Conservation (phyloP, 2,797 vertebrate genomes). For the Champsocephalus gunnari region DNA sequence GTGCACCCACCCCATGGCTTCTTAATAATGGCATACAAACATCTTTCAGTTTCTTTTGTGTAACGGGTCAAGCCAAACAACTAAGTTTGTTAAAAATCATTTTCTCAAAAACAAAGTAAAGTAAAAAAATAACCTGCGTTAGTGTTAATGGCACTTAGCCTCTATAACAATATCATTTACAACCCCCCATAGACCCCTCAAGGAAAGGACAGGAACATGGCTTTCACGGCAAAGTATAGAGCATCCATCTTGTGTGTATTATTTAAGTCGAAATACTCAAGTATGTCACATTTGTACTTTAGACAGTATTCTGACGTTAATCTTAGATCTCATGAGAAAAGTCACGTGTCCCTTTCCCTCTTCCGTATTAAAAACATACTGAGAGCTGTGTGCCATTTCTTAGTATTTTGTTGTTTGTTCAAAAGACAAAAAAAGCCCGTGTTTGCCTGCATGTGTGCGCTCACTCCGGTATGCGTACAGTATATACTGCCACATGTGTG, state of each 20-base stretch:
- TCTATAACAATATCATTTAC: conserved; percentile 83
- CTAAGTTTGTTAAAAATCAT: no score
- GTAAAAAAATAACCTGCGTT: conserved; percentile 47
- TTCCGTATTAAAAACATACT: no score
- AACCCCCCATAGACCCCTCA: conserved; percentile 78
- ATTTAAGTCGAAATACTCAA: conserved; percentile 43
- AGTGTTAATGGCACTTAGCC: conserved; percentile 81
- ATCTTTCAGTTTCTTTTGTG: no score
- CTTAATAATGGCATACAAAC: no score
- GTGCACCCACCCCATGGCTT: no score
- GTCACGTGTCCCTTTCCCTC: no score
- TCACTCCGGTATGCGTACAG: background rate
- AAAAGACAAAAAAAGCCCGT: background rate
- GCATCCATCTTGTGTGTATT: conserved; percentile 71
- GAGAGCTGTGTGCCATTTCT: no score
- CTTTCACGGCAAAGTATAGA: conserved; percentile 70
- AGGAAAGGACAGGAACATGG: conserved; percentile 68
- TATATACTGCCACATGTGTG: conserved; percentile 34
- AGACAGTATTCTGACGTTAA: no score
- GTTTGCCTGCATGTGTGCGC: conserved; percentile 1
- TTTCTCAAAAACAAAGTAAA: no score
- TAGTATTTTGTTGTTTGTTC: no score
- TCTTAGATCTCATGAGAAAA: no score
- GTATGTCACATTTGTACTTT: conserved; percentile 75
- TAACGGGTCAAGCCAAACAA: no score